Conservation (phyloP, 2,113 vertebrate species). For the Procapra przewalskii region DNA sequence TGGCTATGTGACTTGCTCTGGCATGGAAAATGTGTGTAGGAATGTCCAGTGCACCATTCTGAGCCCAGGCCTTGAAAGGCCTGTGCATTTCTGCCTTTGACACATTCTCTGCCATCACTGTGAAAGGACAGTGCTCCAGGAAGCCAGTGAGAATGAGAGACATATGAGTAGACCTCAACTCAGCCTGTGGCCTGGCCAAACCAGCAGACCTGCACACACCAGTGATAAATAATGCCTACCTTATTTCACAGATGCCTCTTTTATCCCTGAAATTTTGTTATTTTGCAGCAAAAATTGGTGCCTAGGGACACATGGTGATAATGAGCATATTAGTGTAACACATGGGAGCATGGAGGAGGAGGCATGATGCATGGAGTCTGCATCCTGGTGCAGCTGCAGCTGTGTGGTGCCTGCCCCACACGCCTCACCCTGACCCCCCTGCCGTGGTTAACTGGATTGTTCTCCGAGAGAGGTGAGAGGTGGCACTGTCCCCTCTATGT, state of each 20-base stretch:
- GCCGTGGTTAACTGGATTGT: background rate
- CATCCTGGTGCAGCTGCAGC: background rate
- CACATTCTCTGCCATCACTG: rapidly evolving
- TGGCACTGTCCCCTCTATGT: background rate
- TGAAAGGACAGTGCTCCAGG: background rate
- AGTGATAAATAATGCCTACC: background rate
- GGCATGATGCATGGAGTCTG: rapidly evolving
- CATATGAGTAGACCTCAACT: rapidly evolving
- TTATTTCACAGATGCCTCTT: background rate
- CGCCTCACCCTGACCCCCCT: rapidly evolving
- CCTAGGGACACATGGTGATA: background rate
- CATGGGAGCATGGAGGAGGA: background rate
- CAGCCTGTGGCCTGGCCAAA: background rate
- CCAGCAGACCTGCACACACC: too few relatives aligned
- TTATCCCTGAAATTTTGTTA: background rate
- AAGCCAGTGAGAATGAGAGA: background rate
- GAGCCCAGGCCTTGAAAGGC: rapidly evolving
- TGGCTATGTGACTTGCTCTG: background rate
- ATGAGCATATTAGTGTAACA: background rate
- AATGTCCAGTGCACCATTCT: rapidly evolving
- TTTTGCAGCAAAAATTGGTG: background rate
- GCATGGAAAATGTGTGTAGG: background rate
- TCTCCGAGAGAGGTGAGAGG: background rate
- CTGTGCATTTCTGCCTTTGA: background rate
- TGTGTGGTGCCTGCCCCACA: rapidly evolving